Conservation (phyloP, 2,888 invertebrate species). For the Conchocele bisecta region DNA sequence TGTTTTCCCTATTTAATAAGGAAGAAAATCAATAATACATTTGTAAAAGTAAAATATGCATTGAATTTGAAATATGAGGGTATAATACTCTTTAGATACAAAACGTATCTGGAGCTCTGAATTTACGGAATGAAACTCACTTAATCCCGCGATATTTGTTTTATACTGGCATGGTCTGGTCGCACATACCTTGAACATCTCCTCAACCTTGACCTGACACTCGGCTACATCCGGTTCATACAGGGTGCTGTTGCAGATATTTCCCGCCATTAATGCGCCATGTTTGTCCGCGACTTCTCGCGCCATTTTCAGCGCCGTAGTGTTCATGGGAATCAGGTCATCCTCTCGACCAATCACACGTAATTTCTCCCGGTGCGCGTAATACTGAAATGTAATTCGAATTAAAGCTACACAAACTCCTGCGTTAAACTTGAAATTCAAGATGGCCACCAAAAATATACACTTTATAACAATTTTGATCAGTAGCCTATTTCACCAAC, state of each 20-base stretch:
- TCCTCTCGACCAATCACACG: conserved; percentile 63
- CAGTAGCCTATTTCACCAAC: too few species aligned
- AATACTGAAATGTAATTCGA: conserved; percentile 59
- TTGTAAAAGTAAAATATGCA: too few species aligned
- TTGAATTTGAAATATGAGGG: too few species aligned
- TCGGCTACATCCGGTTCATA: conserved; percentile 63
- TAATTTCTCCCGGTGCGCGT: conserved; percentile 71
- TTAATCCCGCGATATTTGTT: too few species aligned
- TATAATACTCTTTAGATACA: too few species aligned
- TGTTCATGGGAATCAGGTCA: conserved; percentile 65
- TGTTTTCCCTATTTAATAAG: too few species aligned
- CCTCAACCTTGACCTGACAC: conserved; percentile 44
- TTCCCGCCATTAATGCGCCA: conserved; percentile 70
- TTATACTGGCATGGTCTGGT: background rate
- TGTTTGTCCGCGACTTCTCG: conserved; percentile 66
- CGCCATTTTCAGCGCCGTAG: conserved; percentile 64
- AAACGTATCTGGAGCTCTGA: too few species aligned
- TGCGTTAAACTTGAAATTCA: too few species aligned
- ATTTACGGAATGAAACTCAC: too few species aligned
- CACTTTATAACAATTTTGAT: too few species aligned
- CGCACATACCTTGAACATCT: conserved; percentile 74
- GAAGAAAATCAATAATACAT: too few species aligned
- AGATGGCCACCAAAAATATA: too few species aligned
- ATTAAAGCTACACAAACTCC: background rate
- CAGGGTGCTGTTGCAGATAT: conserved; percentile 67